Conservation (phyloP, 2,888 invertebrate genomes). For the Antheraea yamamai region DNA sequence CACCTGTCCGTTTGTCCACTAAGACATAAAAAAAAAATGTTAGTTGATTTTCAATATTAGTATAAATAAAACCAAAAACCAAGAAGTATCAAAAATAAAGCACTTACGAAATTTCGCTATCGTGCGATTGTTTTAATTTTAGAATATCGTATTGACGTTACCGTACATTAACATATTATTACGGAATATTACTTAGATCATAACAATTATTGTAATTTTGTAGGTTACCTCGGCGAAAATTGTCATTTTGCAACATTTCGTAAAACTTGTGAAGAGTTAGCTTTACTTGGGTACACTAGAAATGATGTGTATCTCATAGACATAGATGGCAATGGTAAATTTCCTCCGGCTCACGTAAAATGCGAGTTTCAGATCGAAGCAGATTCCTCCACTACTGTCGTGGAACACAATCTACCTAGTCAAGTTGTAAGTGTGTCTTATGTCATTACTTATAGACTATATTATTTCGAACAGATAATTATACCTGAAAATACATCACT, state of each 20-base stretch:
- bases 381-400: slow-evolving; percentile 93
- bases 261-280: slow-evolving; percentile 95
- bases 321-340: slow-evolving; percentile 95
- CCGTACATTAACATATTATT: neutral
- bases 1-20: too few species aligned
- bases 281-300: slow-evolving; percentile 92
- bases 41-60: too few species aligned
- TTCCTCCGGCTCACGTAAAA: slow-evolving; percentile 95
- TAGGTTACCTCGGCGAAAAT: slow-evolving; percentile 93
- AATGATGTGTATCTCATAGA: slow-evolving; percentile 96
- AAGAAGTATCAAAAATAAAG: too few species aligned
- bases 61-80: too few species aligned
- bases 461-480: neutral
- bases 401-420: slow-evolving; percentile 94
- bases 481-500: neutral
- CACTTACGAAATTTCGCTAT: too few species aligned
- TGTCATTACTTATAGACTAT: neutral
- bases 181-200: neutral
- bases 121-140: neutral
- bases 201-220: neutral
- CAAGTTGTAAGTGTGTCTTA: slow-evolving; percentile 85
- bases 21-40: too few species aligned
- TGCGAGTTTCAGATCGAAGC: slow-evolving; percentile 95
- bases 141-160: neutral
- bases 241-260: slow-evolving; percentile 96